These are phyloP conservation scores for Saccopteryx bilineata DNA, from an alignment of 2,113 vertebrate species.

Conservation along the genomic window DNA sequence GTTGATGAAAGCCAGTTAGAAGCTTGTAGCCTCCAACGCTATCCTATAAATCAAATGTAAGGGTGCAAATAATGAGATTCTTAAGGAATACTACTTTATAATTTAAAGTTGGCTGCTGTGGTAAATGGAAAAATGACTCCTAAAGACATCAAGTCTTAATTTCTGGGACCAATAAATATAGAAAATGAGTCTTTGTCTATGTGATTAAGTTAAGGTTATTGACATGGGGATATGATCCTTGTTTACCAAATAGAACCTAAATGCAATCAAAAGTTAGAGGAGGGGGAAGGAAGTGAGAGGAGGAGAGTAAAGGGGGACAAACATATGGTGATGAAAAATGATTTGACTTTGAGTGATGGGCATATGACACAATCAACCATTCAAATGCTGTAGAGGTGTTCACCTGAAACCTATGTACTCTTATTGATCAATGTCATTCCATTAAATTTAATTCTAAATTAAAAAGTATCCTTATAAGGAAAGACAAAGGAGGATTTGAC, in stretches of 20 bases:
- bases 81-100: constrained; percentile 40
- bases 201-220: constrained; percentile 25
- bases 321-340: no score
- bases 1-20: constrained; percentile 60
- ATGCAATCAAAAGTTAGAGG: not conserved
- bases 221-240: not conserved
- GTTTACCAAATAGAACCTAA: constrained; percentile 1
- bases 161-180: not conserved
- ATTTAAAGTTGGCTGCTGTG: constrained; percentile 35
- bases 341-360: no score
- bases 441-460: no score
- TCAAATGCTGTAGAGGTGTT: no score
- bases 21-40: not conserved
- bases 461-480: not conserved
- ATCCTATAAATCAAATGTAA: constrained; percentile 34
- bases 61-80: constrained; percentile 23
- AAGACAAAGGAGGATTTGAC: not conserved
- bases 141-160: not conserved
- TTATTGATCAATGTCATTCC: no score
- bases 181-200: not conserved
- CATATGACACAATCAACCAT: no score
- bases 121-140: not conserved
- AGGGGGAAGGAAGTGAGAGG: no score
- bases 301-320: no score
- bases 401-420: no score